Conservation (phyloP, 1,140 invertebrate species). For the Cryptotermes secundus region DNA sequence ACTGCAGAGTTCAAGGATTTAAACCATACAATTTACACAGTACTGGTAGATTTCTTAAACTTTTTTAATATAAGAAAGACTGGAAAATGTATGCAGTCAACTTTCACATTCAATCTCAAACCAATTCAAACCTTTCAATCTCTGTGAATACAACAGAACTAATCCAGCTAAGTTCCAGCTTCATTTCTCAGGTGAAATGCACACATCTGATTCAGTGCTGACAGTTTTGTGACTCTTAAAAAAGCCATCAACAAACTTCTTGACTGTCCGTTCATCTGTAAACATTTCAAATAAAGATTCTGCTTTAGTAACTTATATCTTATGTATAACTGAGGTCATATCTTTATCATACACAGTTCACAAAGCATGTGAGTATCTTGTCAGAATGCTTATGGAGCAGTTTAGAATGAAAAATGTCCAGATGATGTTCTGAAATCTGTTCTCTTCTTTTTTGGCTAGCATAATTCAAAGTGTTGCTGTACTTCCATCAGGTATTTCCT, state of each 20-base stretch:
- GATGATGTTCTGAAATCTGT: background rate
- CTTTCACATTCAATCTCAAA: no score
- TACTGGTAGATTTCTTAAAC: no score
- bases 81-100: no score
- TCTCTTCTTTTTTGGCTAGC: background rate
- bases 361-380: background rate
- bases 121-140: no score
- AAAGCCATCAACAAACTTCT: constrained; percentile 46
- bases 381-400: background rate
- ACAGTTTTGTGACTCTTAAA: constrained; percentile 44
- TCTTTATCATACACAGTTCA: background rate
- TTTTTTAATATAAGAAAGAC: no score
- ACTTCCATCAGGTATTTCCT: background rate
- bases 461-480: background rate
- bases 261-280: constrained; percentile 51
- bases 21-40: no score
- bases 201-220: constrained; percentile 37
- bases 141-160: no score
- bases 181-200: background rate
- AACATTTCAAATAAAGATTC: constrained; percentile 27
- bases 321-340: no score
- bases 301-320: background rate
- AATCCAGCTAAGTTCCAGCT: background rate
- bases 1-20: no score
- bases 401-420: background rate